phyloP scores from a whole-genome alignment of 2,113 vertebrate species.

The Strigops habroptila region DNA sequence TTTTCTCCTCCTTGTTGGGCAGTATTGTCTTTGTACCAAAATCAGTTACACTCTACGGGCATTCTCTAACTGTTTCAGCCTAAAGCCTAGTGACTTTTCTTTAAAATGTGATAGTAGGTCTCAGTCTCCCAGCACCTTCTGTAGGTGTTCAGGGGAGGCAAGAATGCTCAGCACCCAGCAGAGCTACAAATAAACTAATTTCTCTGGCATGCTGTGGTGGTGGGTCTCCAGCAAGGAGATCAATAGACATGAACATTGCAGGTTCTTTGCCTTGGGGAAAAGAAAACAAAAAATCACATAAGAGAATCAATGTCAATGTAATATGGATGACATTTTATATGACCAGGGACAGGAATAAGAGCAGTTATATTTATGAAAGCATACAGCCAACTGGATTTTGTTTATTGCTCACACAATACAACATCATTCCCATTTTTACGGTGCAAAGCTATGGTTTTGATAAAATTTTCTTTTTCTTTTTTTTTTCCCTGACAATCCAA shows the following conservation, averaged over 20 bases:
- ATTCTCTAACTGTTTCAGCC: background rate
- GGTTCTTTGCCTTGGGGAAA: background rate
- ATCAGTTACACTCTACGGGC: background rate
- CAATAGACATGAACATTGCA: background rate
- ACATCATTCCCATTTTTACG: background rate
- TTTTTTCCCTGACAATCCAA: background rate
- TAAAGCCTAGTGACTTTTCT: background rate
- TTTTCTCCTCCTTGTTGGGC: background rate
- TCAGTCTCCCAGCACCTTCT: background rate
- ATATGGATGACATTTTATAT: background rate
- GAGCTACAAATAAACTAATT: background rate
- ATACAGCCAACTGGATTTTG: background rate
- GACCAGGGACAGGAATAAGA: background rate
- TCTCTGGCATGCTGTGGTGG: background rate
- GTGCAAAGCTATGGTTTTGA: background rate
- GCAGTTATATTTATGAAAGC: background rate
- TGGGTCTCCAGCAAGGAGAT: background rate
- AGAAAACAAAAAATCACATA: background rate
- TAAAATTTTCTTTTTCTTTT: background rate
- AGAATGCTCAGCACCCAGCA: background rate
- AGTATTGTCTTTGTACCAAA: background rate
- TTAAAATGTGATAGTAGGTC: background rate
- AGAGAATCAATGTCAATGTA: slow-evolving; percentile 6
- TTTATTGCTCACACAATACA: background rate
- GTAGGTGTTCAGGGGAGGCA: background rate